Conservation (phyloP, 1,140 invertebrate species). For the Bactericera cockerelli region DNA sequence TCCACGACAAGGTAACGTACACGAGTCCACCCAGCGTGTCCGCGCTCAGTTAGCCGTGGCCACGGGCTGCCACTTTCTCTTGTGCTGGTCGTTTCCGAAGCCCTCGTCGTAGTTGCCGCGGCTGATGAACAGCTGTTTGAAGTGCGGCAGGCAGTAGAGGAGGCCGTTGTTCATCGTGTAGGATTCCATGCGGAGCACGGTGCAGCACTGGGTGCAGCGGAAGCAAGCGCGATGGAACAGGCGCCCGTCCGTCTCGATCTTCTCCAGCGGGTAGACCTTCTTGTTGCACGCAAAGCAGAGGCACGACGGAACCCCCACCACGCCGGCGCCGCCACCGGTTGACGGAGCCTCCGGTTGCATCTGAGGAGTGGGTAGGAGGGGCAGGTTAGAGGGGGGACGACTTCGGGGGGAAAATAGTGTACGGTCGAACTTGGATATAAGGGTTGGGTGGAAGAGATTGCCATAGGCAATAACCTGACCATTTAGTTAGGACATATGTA, state of each 20-base stretch:
- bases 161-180: constrained; percentile 58
- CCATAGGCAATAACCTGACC: too few species aligned
- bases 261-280: constrained; percentile 64
- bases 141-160: constrained; percentile 62
- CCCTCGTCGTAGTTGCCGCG: constrained; percentile 74
- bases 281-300: constrained; percentile 52
- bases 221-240: constrained; percentile 65
- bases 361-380: background rate
- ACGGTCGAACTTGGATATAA: too few species aligned
- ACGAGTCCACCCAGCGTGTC: too few species aligned
- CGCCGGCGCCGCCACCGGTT: too few species aligned
- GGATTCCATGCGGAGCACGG: constrained; percentile 58
- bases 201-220: constrained; percentile 60
- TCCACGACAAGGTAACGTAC: too few species aligned
- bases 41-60: background rate
- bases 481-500: too few species aligned
- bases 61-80: constrained; percentile 38
- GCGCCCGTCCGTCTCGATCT: constrained; percentile 56
- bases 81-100: constrained; percentile 47
- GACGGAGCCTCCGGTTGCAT: constrained; percentile 8
- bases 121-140: constrained; percentile 66
- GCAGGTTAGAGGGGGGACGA: too few species aligned
- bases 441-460: too few species aligned
- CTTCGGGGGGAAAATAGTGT: too few species aligned
- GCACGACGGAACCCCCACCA: background rate